Evolutionary conservation across 2,113 vertebrate species (phyloP).

Genomic region (Probosciger aterrimus): DNA sequence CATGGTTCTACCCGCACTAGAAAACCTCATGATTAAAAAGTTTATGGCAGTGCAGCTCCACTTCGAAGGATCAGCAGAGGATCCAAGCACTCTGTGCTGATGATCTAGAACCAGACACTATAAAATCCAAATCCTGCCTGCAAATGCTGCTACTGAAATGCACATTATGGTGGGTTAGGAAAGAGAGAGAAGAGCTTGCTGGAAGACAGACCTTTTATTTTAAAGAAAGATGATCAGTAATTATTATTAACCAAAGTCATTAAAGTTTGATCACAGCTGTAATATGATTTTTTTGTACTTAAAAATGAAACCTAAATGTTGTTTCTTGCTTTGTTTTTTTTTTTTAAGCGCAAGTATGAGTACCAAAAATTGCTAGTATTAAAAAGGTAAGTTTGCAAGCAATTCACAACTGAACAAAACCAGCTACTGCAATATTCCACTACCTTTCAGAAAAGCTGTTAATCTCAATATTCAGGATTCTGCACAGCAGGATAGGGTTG

Average conservation of each 20-base stretch:
- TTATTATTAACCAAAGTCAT: neutral
- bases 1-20: neutral
- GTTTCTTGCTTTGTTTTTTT: neutral
- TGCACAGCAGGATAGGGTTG: conserved; percentile 17
- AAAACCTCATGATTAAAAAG: neutral
- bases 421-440: neutral
- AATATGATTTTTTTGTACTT: neutral
- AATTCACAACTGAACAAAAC: neutral
- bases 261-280: neutral
- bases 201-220: neutral
- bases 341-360: neutral
- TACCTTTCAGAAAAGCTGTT: conserved; percentile 1
- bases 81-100: fast-evolving
- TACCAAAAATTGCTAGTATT: neutral
- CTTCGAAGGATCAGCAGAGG: neutral
- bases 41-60: neutral
- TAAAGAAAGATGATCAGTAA: neutral
- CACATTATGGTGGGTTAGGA: fast-evolving
- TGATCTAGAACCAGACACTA: neutral
- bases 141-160: neutral
- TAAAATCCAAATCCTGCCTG: neutral
- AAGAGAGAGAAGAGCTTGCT: neutral
- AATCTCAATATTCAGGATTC: conserved; percentile 13
- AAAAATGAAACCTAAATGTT: neutral
- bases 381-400: neutral